Evolutionary conservation across 2,888 invertebrate species (phyloP), one percentile per base, ranked within the genome.

Genomic region (Ichneumoninae sp.): DNA sequence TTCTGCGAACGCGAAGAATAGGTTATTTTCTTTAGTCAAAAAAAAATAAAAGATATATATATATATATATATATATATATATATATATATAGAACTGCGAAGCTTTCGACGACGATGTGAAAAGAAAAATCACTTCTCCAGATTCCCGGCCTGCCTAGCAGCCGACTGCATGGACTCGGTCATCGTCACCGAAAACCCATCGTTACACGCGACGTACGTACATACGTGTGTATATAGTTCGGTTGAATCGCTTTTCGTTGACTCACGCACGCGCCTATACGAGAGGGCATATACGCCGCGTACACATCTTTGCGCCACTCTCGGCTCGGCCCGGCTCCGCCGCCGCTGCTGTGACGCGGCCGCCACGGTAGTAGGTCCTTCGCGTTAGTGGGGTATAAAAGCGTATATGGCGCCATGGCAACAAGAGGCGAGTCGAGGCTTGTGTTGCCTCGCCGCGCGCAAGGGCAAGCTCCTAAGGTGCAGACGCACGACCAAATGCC

Each of bases 361-460:
- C 54, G 52, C 54, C 44, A 57, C 68, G 52, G 19, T 40, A 40
- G 30, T 68, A 57, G 52, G 68, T 77, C 57, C 76, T 68, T 54
- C 57, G 76, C 54, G 16, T 40, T 68, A 77, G 66, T 76, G 36
- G 52, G 77, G 50, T 78, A 78, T 69, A 78, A 78, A 78, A 78
- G 77, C 68, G 77, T 79, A 79, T 71, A 79, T 79, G 78, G 78
- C 70, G 78, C 78, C 78, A 79, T 79, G 78, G 78, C 78, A 79
- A 79, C 78, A 79, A 79, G 78, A 71, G 78, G 40, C 36, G 62
- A 78, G 78, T 78, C 62, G 78, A 71, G 66, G 54, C 65, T 69
- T 77, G 70, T 70, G 69, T 79, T 79, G 68, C 72, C 68, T 81
- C 60, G 78, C 26, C 22, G 70, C 70, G 78, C 71, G 71, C 71